These are phyloP conservation scores for Ptycholaimellus sp. DNA, from an alignment of 2,888 invertebrate genomes.

Conservation along the genomic window DNA sequence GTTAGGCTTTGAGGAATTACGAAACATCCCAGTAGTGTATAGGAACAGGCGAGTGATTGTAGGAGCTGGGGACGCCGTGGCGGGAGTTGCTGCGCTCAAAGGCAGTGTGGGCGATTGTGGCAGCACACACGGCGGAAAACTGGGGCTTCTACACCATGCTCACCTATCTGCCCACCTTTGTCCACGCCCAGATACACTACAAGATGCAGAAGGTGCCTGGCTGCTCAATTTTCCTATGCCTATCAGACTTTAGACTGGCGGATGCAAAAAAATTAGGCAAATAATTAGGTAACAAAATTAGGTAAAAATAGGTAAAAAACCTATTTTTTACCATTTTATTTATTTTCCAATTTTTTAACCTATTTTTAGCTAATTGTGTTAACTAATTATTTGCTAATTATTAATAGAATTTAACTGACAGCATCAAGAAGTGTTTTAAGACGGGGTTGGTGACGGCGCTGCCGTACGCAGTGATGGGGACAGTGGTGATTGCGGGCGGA, in stretches of 20 bases:
- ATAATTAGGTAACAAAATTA: background rate
- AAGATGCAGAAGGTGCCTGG: conserved; percentile 12
- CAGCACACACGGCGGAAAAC: conserved; percentile 30
- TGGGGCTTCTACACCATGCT: conserved; percentile 33
- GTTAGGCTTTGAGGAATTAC: background rate
- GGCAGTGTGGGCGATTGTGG: conserved; percentile 30
- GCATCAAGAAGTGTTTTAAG: conserved; percentile 35
- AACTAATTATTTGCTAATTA: no score
- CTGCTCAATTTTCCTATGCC: background rate
- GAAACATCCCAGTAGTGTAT: background rate
- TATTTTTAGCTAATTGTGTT: no score
- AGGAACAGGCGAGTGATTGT: no score
- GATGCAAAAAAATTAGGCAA: no score
- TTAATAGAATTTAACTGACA: no score
- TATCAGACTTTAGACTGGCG: no score
- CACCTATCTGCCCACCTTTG: conserved; percentile 29
- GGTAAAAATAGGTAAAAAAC: background rate
- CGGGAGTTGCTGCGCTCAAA: conserved; percentile 25
- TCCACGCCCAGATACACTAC: conserved; percentile 25
- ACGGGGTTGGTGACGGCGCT: conserved; percentile 60
- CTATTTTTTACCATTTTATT: no score
- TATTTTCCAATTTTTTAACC: no score
- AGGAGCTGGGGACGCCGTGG: conserved; percentile 27
- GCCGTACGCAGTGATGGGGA: conserved; percentile 65
- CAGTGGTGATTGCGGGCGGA: conserved; percentile 52